Base-by-base conservation (phyloP, 2,113 vertebrate species). In the Anarhynchus alexandrinus region DNA sequence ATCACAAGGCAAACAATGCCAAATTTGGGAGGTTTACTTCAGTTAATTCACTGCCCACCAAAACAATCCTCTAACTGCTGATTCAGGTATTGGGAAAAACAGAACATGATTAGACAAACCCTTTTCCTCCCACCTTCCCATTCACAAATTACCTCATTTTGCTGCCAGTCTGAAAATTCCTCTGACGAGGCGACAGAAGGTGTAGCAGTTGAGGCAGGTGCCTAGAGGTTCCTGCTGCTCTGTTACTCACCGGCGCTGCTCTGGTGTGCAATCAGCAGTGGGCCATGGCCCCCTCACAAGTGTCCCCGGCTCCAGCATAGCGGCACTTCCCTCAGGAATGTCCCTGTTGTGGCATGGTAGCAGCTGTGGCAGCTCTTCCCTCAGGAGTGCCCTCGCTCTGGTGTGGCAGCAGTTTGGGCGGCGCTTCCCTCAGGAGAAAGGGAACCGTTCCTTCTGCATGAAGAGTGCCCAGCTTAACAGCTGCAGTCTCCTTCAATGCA, bases 391-490 rank as follows among this genome's bases (percentile, higher is more conserved):
- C 20, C n/a, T 2, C 6, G 2, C 26, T 36, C 36, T 25, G 7
- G 18, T 6, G 5, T 26, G 23, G 40, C 9, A 52, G 34, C 42
- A 25, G 40, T 12, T 55, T 4, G 3, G 16, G 34, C 14, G 11
- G 26, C 12, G 38, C 9, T 47, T 71, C 22, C 14, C 34, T 82
- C 19, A 34, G 13, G 5, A 52, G 5, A 17, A 54, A 45, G 11
- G 11, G 15, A 40, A 17, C 7, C 3, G 3, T 72, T 72, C 57
- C 17, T 34, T 30, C 14, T 10, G 23, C 4, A 12, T 0, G 2
- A 7, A 29, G 17, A 62, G 17, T 2, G 0, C n/a, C 10, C 32
- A 51, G 16, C 26, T 64, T 65, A 13, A 52, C 0, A 0, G 9
- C 21, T 47, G 18, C 42, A 69, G n/a, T 14, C 14, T 69, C 20